Percentiles rank a stretch among this genome's conserved stretches.
These are phyloP conservation scores for Protophormia terraenovae DNA, from an alignment of 2,888 invertebrate genomes.

Conservation along the genomic window DNA sequence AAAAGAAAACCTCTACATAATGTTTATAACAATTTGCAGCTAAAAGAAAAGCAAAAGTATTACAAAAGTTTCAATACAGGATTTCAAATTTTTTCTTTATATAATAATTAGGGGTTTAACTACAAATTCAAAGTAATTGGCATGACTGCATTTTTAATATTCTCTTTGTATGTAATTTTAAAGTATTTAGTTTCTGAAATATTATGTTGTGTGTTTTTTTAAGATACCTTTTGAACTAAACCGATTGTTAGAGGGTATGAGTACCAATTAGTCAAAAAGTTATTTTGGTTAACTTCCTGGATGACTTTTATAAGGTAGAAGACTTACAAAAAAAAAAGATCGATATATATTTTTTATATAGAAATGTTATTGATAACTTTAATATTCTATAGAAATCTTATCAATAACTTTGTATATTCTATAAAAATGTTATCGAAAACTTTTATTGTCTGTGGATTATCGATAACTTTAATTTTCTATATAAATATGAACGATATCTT, in stretches of 20 bases:
- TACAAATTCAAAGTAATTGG: constrained; percentile 34
- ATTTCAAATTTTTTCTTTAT: not conserved
- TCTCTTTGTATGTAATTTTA: too few species aligned
- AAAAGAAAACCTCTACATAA: not conserved
- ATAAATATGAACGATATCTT: too few species aligned
- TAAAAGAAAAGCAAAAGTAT: constrained; percentile 50
- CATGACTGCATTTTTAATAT: constrained; percentile 20
- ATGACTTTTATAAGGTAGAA: too few species aligned
- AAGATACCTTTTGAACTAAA: not conserved
- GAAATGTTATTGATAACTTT: too few species aligned
- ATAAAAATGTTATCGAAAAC: too few species aligned
- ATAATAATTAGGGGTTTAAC: constrained; percentile 31
- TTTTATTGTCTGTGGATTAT: too few species aligned
- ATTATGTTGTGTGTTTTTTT: not conserved
- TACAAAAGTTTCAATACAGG: constrained; percentile 21
- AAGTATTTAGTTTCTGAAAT: not conserved
- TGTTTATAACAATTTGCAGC: constrained; percentile 3
- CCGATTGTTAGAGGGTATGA: not conserved
- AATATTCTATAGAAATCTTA: too few species aligned
- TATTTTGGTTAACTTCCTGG: constrained; percentile 4
- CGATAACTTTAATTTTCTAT: too few species aligned
- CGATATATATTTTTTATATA: too few species aligned
- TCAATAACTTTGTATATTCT: too few species aligned
- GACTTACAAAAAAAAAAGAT: too few species aligned
- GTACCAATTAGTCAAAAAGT: not conserved